Evolutionary conservation across 2,888 invertebrate genomes (phyloP), one percentile per base, ranked within the genome.

Genomic region (Lepidonotus clava): DNA sequence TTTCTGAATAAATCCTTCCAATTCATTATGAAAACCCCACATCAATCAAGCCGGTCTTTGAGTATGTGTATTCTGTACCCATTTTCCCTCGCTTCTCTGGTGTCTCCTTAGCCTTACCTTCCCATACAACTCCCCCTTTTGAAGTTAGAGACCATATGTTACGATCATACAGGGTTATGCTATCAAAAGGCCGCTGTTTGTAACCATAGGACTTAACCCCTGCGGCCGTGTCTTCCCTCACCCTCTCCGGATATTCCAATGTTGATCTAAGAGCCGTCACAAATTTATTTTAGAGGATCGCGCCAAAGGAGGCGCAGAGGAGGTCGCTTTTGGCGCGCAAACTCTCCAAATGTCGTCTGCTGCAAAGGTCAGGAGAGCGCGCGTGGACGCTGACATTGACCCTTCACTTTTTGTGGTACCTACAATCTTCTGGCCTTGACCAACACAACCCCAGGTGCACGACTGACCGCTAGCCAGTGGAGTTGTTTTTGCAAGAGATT

Each of bases 71-170:
- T 28, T 61, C 61, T 8, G 8, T 11, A 61, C 1, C 5, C 28
- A 61, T 61, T n/a, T 61, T 61, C 61, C 61, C 61, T 61, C 61
- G 61, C n/a, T n/a, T 61, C 61, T 61, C 61, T 32, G 61, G 14
- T 61, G 61, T 61, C 61, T 11, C 0, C 61, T 1, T 32, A 61
- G 24, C 61, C 28, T 61, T 61, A 32, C 28, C 46, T 61, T 24
- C 61, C n/a, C 61, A 24, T 18, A 46, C 8, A 46, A 46, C 46
- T 18, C 46, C 8, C 24, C 61, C 61, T 18, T 61, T 61, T 61
- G 61, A 61, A 61, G 61, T 61, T 61, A 61, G 61, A 61, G 61
- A 61, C 61, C 61, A 61, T 61, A 61, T 61, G 61, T 61, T 61
- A 61, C 61, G 24, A 61, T 11, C 28, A 61, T 32, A 61, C 24